A percentile compares a stretch with the other conserved stretches of the same genome.
Conservation (phyloP, 2,113 vertebrate species). For the Delphinapterus leucas region DNA sequence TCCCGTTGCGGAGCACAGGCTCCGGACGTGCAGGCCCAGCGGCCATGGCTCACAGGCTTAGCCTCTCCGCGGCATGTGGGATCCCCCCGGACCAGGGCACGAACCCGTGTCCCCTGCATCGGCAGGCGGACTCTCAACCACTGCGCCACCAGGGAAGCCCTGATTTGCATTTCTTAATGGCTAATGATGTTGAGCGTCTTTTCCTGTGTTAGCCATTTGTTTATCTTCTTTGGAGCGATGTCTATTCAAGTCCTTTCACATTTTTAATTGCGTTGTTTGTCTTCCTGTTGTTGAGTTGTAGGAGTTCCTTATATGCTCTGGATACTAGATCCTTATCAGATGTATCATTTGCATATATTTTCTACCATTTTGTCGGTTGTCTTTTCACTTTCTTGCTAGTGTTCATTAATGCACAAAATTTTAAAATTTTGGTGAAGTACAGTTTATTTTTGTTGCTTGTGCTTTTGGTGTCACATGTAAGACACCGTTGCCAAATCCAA, state of each 20-base stretch:
- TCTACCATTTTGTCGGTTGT: neutral
- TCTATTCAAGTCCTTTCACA: neutral
- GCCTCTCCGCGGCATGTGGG: too few species aligned
- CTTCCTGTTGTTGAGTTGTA: neutral
- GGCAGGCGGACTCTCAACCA: too few species aligned
- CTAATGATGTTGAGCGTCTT: fast-evolving
- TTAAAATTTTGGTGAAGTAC: neutral
- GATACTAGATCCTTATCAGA: neutral
- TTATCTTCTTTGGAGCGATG: neutral
- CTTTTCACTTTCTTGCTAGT: neutral
- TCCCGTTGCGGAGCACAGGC: too few species aligned
- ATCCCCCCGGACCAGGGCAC: fast-evolving
- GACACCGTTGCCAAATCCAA: neutral
- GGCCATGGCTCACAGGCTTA: too few species aligned
- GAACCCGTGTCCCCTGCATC: too few species aligned
- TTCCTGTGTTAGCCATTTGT: neutral
- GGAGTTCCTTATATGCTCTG: neutral
- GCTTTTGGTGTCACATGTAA: neutral
- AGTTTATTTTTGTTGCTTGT: neutral
- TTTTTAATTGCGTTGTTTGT: neutral
- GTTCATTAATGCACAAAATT: neutral
- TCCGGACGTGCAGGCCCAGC: too few species aligned
- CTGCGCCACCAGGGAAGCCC: too few species aligned
- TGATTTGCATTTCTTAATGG: neutral
- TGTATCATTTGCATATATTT: neutral